Evolutionary conservation across 2,113 vertebrate genomes (phyloP).

Genomic region (Petrocephalus zakoni): DNA sequence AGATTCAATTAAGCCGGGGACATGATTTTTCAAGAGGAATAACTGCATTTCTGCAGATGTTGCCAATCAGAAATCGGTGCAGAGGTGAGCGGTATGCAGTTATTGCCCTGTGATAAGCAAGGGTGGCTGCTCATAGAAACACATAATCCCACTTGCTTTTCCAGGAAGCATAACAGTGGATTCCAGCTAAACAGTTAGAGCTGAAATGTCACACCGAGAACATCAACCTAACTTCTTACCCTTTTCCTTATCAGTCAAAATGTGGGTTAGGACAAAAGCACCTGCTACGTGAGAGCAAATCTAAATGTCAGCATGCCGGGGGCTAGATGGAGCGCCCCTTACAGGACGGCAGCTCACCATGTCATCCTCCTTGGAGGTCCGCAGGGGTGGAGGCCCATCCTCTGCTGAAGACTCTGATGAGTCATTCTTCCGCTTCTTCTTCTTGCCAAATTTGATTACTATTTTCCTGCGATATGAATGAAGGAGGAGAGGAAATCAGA

Average conservation of each 20-base stretch:
- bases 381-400: conserved; percentile 69
- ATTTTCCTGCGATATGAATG: conserved; percentile 71
- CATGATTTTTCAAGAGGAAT: conserved; percentile 41
- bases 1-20: conserved; percentile 55
- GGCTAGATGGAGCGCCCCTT: neutral
- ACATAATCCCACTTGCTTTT: neutral
- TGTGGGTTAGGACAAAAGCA: neutral
- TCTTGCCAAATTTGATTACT: conserved; percentile 93
- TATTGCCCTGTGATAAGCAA: neutral
- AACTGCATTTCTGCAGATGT: conserved; percentile 49
- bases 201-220: neutral
- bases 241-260: neutral
- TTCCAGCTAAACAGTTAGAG: neutral
- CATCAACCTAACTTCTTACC: neutral
- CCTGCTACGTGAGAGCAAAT: neutral
- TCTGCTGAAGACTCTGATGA: conserved; percentile 90
- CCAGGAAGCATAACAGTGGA: neutral
- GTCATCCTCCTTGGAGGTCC: conserved; percentile 71
- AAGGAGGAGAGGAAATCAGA: conserved; percentile 14
- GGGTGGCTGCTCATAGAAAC: neutral
- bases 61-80: conserved; percentile 30
- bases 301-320: neutral
- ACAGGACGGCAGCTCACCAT: conserved; percentile 61
- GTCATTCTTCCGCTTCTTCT: conserved; percentile 88
- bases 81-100: neutral